phyloP scores from a whole-genome alignment of 2,888 invertebrate species.

The Vandiemenella viatica region DNA sequence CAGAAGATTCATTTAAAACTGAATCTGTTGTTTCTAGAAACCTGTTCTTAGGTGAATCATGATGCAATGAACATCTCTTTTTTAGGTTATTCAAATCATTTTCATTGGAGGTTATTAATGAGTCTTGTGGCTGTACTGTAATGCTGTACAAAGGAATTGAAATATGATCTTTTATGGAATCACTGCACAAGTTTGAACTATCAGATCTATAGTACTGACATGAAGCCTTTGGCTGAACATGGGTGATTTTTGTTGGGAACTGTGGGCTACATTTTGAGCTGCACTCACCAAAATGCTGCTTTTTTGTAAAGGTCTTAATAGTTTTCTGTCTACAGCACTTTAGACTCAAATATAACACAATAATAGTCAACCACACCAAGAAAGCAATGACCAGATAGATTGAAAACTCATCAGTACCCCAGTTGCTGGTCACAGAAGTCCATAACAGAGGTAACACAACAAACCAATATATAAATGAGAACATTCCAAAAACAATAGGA shows the following conservation, averaged over 20 bases:
- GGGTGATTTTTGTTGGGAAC: conserved; percentile 1
- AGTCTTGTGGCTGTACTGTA: background rate
- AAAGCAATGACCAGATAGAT: conserved; percentile 11
- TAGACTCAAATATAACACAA: conserved; percentile 4
- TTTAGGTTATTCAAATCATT: no score
- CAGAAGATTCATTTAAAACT: no score
- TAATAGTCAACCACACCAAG: conserved; percentile 11
- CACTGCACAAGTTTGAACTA: background rate
- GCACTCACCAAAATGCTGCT: no score
- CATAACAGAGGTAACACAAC: conserved; percentile 15
- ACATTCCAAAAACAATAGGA: conserved; percentile 11
- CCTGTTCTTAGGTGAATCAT: no score
- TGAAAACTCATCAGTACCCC: conserved; percentile 10
- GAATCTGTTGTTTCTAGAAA: no score
- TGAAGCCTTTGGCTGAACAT: conserved; percentile 4
- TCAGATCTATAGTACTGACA: background rate
- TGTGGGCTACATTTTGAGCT: background rate
- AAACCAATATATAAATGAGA: conserved; percentile 17
- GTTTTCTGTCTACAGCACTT: conserved; percentile 7
- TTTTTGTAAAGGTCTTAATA: no score
- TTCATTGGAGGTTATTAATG: no score
- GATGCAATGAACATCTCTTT: no score
- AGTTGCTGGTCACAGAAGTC: background rate
- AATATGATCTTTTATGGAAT: no score
- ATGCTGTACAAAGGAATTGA: background rate